These are phyloP conservation scores for Chalcis sispes DNA, from an alignment of 2,888 invertebrate genomes.

Conservation along the genomic window DNA sequence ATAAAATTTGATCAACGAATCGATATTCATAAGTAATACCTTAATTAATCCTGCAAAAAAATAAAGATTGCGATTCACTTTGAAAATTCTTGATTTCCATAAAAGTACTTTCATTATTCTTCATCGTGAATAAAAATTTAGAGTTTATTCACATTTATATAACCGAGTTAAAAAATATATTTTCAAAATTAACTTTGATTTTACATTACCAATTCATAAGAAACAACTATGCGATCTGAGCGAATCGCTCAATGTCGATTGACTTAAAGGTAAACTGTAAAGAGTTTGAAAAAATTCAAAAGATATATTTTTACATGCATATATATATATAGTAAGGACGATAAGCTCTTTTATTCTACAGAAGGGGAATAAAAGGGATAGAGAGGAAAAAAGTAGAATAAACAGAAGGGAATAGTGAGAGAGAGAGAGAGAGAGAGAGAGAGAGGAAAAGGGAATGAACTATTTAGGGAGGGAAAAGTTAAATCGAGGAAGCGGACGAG, in stretches of 20 bases:
- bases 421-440: background rate
- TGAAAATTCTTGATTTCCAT: too few species aligned
- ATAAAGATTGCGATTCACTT: background rate
- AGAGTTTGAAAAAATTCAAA: background rate
- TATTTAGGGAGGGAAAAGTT: slow-evolving; percentile 22
- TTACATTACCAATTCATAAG: slow-evolving; percentile 14
- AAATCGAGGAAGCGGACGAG: slow-evolving; percentile 27
- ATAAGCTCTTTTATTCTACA: too few species aligned
- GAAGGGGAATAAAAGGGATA: background rate
- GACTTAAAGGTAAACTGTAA: background rate
- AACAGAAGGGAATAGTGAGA: slow-evolving; percentile 4
- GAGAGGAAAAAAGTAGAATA: slow-evolving; percentile 2
- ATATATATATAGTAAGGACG: too few species aligned
- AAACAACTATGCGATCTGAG: background rate
- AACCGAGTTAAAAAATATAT: too few species aligned
- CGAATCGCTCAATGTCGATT: background rate
- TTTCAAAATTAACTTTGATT: background rate
- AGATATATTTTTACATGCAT: too few species aligned
- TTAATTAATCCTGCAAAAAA: background rate
- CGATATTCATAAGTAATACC: background rate
- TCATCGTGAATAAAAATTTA: too few species aligned
- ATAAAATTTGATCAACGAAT: background rate
- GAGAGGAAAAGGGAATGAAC: slow-evolving; percentile 8
- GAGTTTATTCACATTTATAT: too few species aligned
- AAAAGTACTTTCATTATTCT: too few species aligned